Percentiles rank a stretch among this genome's conserved stretches.
phyloP scores from a whole-genome alignment of 1,140 invertebrate genomes.

The Drosophila tsacasi region DNA sequence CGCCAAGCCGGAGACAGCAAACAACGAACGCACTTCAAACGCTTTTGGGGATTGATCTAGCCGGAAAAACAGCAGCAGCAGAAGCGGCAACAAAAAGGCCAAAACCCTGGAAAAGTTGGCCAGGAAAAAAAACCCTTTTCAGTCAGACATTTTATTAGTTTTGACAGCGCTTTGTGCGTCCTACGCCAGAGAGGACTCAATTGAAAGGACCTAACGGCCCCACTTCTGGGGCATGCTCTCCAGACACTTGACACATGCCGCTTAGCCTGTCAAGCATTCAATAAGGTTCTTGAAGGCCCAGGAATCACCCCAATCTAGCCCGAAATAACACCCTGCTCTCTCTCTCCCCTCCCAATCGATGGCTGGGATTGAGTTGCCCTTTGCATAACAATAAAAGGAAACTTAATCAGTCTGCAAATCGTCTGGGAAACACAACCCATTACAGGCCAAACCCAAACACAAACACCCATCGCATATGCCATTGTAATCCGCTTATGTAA shows the following conservation, averaged over 20 bases:
- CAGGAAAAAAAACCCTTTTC: conserved; percentile 59
- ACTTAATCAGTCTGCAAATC: conserved; percentile 80
- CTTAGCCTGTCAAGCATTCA: conserved; percentile 69
- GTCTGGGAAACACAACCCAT: conserved; percentile 47
- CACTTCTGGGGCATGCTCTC: conserved; percentile 64
- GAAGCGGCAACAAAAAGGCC: conserved; percentile 26
- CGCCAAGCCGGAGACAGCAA: conserved; percentile 35
- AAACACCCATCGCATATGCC: conserved; percentile 32
- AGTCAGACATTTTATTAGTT: conserved; percentile 82
- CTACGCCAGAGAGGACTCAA: conserved; percentile 51
- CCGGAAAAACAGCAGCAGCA: conserved; percentile 1
- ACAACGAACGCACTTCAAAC: conserved; percentile 66
- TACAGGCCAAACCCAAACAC: not conserved
- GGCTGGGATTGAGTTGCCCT: conserved; percentile 28
- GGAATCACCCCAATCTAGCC: conserved; percentile 10
- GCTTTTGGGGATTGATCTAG: conserved; percentile 63
- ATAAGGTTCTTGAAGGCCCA: conserved; percentile 29
- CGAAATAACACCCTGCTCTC: not conserved
- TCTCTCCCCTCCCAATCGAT: conserved; percentile 5
- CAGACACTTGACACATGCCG: conserved; percentile 76
- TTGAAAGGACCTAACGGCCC: conserved; percentile 50
- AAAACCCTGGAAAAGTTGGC: conserved; percentile 32
- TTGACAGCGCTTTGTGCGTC: conserved; percentile 79
- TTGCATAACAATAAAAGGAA: conserved; percentile 75
- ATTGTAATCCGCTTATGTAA: conserved; percentile 76